These are phyloP conservation scores for Numida meleagris DNA, from an alignment of 2,113 vertebrate species.

Conservation along the genomic window DNA sequence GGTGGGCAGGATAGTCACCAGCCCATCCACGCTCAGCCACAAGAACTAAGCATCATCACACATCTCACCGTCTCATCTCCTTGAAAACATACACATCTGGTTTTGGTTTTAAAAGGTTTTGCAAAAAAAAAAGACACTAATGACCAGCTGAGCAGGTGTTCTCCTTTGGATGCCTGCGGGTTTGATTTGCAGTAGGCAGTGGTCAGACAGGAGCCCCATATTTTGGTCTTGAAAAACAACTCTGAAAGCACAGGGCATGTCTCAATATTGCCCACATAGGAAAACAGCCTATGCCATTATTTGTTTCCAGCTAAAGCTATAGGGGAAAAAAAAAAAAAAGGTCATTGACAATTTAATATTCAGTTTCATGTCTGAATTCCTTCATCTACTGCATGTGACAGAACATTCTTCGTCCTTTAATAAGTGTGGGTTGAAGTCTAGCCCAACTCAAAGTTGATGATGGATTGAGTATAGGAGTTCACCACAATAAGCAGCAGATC, in stretches of 20 bases:
- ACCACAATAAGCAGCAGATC: background rate
- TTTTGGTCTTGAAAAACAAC: background rate
- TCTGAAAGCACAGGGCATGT: background rate
- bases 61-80: background rate
- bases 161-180: background rate
- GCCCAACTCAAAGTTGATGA: background rate
- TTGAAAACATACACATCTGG: background rate
- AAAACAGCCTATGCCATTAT: background rate
- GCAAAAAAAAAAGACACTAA: background rate
- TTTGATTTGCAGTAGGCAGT: background rate
- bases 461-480: background rate
- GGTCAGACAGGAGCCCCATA: background rate
- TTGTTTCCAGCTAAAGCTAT: background rate
- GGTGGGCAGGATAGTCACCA: too few relatives aligned
- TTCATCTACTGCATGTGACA: background rate
- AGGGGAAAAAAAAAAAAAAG: background rate
- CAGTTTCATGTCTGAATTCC: background rate
- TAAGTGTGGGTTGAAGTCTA: background rate
- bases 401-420: constrained; percentile 27
- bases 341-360: background rate
- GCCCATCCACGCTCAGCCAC: background rate
- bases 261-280: accelerated
- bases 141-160: background rate
- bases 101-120: background rate
- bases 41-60: accelerated